A percentile compares a stretch with the other conserved stretches of the same genome.
Evolutionary conservation across 2,888 invertebrate species (phyloP).

Genomic region (Thera britannica): DNA sequence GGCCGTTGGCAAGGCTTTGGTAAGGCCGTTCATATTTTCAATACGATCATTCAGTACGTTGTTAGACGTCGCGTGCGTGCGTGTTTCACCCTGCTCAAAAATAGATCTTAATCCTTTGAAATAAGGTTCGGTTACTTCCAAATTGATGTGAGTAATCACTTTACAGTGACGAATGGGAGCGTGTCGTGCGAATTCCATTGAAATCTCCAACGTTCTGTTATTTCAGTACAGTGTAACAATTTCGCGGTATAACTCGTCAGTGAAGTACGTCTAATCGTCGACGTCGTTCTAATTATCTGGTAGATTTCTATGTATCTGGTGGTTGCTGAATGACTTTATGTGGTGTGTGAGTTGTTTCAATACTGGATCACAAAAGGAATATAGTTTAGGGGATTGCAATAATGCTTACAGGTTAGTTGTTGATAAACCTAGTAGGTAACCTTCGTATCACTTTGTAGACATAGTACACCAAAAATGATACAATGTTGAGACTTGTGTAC

Average conservation of each 20-base stretch:
- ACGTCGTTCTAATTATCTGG: not conserved
- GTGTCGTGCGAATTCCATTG: conserved; percentile 75
- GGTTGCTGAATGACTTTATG: conserved; percentile 21
- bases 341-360: conserved; percentile 29
- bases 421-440: not conserved
- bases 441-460: no score
- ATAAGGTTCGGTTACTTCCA: conserved; percentile 44
- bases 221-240: conserved; percentile 55
- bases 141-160: conserved; percentile 64
- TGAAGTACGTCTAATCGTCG: conserved; percentile 31
- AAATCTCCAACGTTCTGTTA: conserved; percentile 62
- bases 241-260: conserved; percentile 46
- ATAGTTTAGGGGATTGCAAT: conserved; percentile 6
- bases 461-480: no score
- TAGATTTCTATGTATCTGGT: not conserved
- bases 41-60: conserved; percentile 59
- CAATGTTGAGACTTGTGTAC: no score
- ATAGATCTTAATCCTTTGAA: conserved; percentile 43
- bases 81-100: conserved; percentile 57
- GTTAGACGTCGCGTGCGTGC: conserved; percentile 71
- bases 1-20: conserved; percentile 66
- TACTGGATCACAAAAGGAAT: conserved; percentile 22
- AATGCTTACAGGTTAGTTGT: conserved; percentile 9
- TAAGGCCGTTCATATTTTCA: conserved; percentile 61
- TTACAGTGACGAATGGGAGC: conserved; percentile 72